Evolutionary conservation across 1,140 invertebrate genomes (phyloP).

Genomic region (Dendrolimus kikuchii): DNA sequence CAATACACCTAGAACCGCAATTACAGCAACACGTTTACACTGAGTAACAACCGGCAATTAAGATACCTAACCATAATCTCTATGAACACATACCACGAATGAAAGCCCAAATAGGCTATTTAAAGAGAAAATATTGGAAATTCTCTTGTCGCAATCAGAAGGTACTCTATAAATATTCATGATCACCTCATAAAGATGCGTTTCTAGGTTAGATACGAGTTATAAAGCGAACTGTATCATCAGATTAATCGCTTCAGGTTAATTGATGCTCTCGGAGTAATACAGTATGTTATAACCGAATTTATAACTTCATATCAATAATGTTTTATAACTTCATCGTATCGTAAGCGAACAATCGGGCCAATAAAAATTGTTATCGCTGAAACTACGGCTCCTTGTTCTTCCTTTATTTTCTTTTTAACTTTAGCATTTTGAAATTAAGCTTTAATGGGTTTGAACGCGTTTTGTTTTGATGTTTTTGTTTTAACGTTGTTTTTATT

Average conservation of each 20-base stretch:
- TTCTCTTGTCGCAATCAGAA: slow-evolving; percentile 1
- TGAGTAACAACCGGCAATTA: too few species aligned
- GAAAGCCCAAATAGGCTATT: too few species aligned
- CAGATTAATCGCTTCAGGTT: slow-evolving; percentile 15
- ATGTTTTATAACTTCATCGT: slow-evolving; percentile 15
- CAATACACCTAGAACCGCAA: too few species aligned
- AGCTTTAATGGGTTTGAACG: too few species aligned
- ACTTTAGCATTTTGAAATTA: too few species aligned
- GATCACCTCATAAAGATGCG: slow-evolving; percentile 9
- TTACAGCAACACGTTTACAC: too few species aligned
- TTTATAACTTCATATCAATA: slow-evolving; percentile 13
- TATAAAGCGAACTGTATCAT: slow-evolving; percentile 13
- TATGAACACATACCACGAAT: too few species aligned
- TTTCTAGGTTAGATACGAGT: slow-evolving; percentile 9
- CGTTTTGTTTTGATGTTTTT: too few species aligned
- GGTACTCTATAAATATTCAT: slow-evolving; percentile 13
- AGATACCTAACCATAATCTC: too few species aligned
- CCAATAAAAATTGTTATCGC: slow-evolving; percentile 6
- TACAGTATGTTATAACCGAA: slow-evolving; percentile 14
- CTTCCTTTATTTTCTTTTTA: too few species aligned
- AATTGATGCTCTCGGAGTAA: slow-evolving; percentile 15
- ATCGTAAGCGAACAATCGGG: slow-evolving; percentile 6
- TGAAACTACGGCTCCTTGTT: too few species aligned
- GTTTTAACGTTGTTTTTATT: too few species aligned
- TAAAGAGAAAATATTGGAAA: background rate